Evolutionary conservation across 2,888 invertebrate species (phyloP).

Genomic region (Nemotelus pantherinus): DNA sequence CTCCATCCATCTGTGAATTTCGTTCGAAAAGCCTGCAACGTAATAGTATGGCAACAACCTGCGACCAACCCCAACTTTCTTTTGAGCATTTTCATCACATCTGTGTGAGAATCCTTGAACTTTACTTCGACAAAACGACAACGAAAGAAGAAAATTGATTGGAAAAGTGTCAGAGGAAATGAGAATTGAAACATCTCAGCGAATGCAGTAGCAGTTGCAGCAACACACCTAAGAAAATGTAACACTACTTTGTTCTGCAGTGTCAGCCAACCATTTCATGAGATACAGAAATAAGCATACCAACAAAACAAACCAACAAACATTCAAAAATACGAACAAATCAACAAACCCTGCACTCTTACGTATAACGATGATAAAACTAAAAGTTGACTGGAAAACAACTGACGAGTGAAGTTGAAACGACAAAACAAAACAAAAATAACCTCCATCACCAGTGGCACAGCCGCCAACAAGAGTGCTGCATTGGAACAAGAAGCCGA

Average conservation of each 20-base stretch:
- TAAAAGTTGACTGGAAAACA: constrained; percentile 13
- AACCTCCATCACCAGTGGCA: too few species aligned
- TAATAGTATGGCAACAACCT: not conserved
- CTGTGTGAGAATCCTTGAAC: constrained; percentile 43
- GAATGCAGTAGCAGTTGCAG: not conserved
- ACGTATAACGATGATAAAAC: constrained; percentile 6
- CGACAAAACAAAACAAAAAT: not conserved
- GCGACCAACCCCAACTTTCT: too few species aligned
- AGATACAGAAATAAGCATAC: not conserved
- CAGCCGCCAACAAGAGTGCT: too few species aligned
- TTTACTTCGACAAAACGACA: constrained; percentile 14
- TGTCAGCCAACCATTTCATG: not conserved
- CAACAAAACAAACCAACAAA: not conserved
- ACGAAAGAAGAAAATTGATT: constrained; percentile 50
- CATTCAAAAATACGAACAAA: not conserved
- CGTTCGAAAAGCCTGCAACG: not conserved
- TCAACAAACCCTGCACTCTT: not conserved
- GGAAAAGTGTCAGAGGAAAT: constrained; percentile 51
- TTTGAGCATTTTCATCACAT: not conserved
- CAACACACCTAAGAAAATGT: not conserved
- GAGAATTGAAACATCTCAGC: constrained; percentile 44
- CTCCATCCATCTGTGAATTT: constrained; percentile 31
- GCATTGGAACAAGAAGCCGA: not conserved
- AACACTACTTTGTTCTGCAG: too few species aligned
- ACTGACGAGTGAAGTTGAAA: not conserved